These are phyloP conservation scores for Polypedilum pembai DNA, from an alignment of 1,140 invertebrate species.

Conservation along the genomic window DNA sequence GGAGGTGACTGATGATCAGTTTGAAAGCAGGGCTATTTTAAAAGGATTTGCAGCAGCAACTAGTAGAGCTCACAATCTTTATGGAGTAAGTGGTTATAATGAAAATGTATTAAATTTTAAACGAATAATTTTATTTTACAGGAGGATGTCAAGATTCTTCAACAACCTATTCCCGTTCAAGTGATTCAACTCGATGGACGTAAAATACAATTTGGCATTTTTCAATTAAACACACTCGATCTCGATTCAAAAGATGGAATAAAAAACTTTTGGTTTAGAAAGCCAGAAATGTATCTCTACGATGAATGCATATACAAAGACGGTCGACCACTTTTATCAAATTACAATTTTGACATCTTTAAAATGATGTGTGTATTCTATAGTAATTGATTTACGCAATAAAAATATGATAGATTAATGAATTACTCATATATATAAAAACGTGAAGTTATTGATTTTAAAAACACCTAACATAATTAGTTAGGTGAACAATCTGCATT, in stretches of 20 bases:
- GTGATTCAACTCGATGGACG: constrained; percentile 68
- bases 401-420: neutral
- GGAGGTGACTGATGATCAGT: constrained; percentile 55
- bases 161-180: constrained; percentile 72
- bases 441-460: too few relatives aligned
- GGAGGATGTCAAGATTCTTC: constrained; percentile 55
- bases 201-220: constrained; percentile 68
- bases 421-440: too few relatives aligned
- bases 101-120: too few relatives aligned
- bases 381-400: constrained; percentile 45
- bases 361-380: constrained; percentile 71
- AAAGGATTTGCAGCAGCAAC: constrained; percentile 65
- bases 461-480: too few relatives aligned
- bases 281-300: constrained; percentile 58
- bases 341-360: constrained; percentile 71
- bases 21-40: constrained; percentile 57
- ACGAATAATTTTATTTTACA: constrained; percentile 36
- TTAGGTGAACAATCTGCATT: too few relatives aligned
- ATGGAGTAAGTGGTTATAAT: constrained; percentile 50
- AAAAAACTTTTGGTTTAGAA: constrained; percentile 74
- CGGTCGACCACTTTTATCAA: constrained; percentile 56
- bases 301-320: constrained; percentile 53
- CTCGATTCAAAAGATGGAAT: constrained; percentile 51
- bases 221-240: constrained; percentile 79
- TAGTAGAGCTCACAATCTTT: constrained; percentile 59